Percentiles rank a stretch among this genome's conserved stretches.
These are phyloP conservation scores for Pangasius macronema DNA, from an alignment of 2,797 vertebrate genomes.

Conservation along the genomic window DNA sequence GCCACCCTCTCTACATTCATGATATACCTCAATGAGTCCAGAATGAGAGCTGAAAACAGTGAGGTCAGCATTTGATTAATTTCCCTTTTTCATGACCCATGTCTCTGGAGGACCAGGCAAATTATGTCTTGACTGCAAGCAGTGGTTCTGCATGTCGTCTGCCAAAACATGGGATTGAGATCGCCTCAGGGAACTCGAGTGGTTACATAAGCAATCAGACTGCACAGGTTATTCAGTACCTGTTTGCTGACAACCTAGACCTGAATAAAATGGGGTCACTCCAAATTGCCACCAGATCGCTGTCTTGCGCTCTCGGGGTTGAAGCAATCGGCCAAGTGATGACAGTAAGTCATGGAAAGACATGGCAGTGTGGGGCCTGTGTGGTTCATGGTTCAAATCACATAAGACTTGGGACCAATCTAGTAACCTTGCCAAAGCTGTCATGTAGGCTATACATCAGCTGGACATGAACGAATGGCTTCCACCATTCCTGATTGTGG, in stretches of 20 bases:
- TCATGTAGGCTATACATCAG: conserved; percentile 31
- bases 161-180: conserved; percentile 41
- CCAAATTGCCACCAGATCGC: conserved; percentile 45
- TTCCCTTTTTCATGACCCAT: conserved; percentile 15
- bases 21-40: conserved; percentile 22
- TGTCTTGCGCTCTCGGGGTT: conserved; percentile 25
- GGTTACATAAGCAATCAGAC: conserved; percentile 47
- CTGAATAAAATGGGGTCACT: conserved; percentile 41
- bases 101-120: conserved; percentile 29
- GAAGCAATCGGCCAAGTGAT: conserved; percentile 51
- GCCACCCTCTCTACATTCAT: conserved; percentile 17
- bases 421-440: conserved; percentile 5
- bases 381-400: conserved; percentile 48
- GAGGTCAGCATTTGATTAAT: conserved; percentile 46
- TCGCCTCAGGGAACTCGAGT: conserved; percentile 17
- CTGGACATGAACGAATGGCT: conserved; percentile 34
- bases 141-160: conserved; percentile 7
- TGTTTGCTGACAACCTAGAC: conserved; percentile 31
- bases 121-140: conserved; percentile 40
- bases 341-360: conserved; percentile 41
- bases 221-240: conserved; percentile 33
- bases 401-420: conserved; percentile 21
- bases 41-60: conserved; percentile 22
- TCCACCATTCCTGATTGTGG: conserved; percentile 43
- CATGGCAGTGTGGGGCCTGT: conserved; percentile 33